Base-by-base conservation (phyloP, 92 coral and sea anemone species). In the Bergia puertoricense region DNA sequence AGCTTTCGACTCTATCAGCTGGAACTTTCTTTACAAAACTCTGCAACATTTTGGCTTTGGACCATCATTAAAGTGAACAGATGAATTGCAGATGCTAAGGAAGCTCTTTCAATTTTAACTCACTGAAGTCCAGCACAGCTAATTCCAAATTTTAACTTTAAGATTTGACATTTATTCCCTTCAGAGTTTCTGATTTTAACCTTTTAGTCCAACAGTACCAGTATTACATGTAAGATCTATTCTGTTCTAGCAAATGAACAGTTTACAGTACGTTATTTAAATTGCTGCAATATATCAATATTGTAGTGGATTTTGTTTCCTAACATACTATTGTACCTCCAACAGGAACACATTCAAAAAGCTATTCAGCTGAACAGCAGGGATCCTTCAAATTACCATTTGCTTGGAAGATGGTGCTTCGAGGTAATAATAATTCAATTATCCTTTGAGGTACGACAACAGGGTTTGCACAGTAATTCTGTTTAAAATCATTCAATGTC, bases 361-460 rank as follows among this genome's bases (percentile, higher is more conserved):
- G 94, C 99, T 41, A 95, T 97, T 66, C 91, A 95, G 88, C 86
- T 97, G 54, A 90, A 97, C 74, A 82, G 88, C 89, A 92, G 68
- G 38, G 99, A 97, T 85, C 92, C 99, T 43, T 79, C 97, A 6
- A 83, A 86, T 56, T 95, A 94, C 81, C 95, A 95, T 74, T 89
- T 94, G 59, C 86, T 97, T 37, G 99, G 99, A 90, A 90, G 99
- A 67, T 97, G 97, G 98, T 92, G 97, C 76, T 97, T 62, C 89
- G 97, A 95, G 99, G 99, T 92, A 89, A 81, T 81, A 6, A 3
- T 57, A 43, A 48, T 46, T 6, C 51, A 46, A 10, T 6, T 54
- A 54, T 11, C 59, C 11, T 54, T 54, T 54, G 3, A 54, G 2
- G 16, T 11, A 54, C 14, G 10, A 54, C 59, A 54, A 10, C 10